phyloP scores from a whole-genome alignment of 2,113 vertebrate genomes.

The Eurystomus gularis region DNA sequence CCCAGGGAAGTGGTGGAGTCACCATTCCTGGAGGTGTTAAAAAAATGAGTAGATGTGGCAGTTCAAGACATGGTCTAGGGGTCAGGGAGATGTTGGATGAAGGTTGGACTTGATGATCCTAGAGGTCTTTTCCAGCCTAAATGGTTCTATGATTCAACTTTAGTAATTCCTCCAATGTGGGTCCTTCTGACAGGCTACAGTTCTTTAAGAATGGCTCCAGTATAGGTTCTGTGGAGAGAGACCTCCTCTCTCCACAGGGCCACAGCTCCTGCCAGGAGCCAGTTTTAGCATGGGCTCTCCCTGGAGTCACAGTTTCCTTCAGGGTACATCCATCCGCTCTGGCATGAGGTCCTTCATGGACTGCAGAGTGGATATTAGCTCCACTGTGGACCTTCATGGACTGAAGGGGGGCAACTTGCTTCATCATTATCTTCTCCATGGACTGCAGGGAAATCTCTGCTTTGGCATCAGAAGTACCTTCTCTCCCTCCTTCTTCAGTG shows the following conservation, averaged over 20 bases:
- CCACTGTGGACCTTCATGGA: background rate
- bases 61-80: no score
- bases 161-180: background rate
- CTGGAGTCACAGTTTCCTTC: background rate
- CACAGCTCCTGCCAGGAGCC: background rate
- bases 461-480: rapidly evolving
- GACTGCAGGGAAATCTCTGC: background rate
- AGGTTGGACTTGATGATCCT: no score
- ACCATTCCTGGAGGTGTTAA: no score
- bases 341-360: background rate
- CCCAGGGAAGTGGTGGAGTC: no score
- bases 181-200: background rate
- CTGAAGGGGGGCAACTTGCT: background rate
- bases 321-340: background rate
- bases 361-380: background rate
- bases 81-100: no score
- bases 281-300: background rate
- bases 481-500: background rate
- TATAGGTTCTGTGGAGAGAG: no score
- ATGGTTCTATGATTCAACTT: no score
- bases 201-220: background rate
- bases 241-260: no score
- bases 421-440: background rate
- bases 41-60: no score
- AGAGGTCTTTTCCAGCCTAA: no score